phyloP scores from a whole-genome alignment of 2,888 invertebrate species.

The Saturnia pavonia region DNA sequence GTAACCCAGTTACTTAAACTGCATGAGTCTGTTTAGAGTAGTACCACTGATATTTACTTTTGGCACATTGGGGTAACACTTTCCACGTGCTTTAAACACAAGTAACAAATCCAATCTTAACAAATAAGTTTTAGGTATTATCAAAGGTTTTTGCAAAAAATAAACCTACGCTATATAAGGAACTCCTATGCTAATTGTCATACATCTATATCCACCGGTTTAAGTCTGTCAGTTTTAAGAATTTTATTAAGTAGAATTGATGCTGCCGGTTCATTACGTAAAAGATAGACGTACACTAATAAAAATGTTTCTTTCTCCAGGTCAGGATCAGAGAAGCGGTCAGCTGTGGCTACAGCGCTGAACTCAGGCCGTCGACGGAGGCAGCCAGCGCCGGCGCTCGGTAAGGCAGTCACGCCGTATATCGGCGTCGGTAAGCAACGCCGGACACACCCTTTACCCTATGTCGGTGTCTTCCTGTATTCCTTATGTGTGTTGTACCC shows the following conservation, averaged over 20 bases:
- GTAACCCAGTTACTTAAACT: too few relatives aligned
- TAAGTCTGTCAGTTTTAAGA: background rate
- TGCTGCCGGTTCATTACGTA: background rate
- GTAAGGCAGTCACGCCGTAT: constrained; percentile 76
- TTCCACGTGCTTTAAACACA: too few relatives aligned
- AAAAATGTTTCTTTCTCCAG: constrained; percentile 33
- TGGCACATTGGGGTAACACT: too few relatives aligned
- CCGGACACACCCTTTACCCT: constrained; percentile 25
- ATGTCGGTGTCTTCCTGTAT: constrained; percentile 6
- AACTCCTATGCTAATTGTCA: too few relatives aligned
- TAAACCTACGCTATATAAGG: too few relatives aligned
- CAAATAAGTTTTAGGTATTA: too few relatives aligned
- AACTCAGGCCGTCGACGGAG: constrained; percentile 69
- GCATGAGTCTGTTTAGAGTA: too few relatives aligned
- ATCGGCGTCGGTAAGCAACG: constrained; percentile 76
- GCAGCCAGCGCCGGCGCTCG: constrained; percentile 72
- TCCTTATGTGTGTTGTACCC: background rate
- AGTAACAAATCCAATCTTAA: too few relatives aligned
- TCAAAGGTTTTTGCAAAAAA: too few relatives aligned
- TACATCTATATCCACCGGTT: background rate
- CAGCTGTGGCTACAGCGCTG: constrained; percentile 70
- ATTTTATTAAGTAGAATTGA: background rate
- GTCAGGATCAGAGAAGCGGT: constrained; percentile 59
- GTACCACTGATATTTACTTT: too few relatives aligned
- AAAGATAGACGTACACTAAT: background rate